Percentiles rank a stretch among this genome's conserved stretches.
Conservation (phyloP, 2,888 invertebrate species). For the Stratiomys singularior region DNA sequence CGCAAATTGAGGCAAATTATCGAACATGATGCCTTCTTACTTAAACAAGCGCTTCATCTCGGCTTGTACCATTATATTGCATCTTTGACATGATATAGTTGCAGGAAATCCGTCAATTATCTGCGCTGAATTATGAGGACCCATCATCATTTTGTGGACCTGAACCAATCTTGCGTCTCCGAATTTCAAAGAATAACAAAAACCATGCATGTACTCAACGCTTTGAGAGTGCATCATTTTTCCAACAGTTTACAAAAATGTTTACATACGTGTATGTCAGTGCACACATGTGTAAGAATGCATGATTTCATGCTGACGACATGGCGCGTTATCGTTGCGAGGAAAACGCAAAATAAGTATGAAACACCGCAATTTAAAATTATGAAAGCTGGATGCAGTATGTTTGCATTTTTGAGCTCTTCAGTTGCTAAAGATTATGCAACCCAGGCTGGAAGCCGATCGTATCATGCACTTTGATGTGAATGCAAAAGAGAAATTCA, state of each 20-base stretch:
- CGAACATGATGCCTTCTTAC: neutral
- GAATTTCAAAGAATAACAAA: neutral
- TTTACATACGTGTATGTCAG: neutral
- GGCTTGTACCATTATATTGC: neutral
- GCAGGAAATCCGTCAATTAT: conserved; percentile 1
- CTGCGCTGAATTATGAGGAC: neutral
- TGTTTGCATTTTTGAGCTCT: neutral
- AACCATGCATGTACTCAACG: neutral
- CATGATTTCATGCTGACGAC: neutral
- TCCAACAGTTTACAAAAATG: neutral
- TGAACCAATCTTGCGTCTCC: neutral
- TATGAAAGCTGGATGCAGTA: conserved; percentile 5
- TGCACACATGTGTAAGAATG: neutral
- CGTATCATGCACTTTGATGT: neutral
- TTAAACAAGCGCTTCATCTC: neutral
- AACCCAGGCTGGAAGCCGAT: neutral
- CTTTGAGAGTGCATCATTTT: no score
- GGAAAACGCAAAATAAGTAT: conserved; percentile 8
- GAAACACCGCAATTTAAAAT: conserved; percentile 10
- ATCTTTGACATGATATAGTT: neutral
- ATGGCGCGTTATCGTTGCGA: neutral
- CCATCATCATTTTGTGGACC: conserved; percentile 3
- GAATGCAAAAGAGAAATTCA: no score
- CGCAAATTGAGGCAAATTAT: neutral
- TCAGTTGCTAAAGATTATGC: neutral